Evolutionary conservation across 2,113 vertebrate species (phyloP), one percentile per base, ranked within the genome.

Genomic region (Motacilla tschutschensis): DNA sequence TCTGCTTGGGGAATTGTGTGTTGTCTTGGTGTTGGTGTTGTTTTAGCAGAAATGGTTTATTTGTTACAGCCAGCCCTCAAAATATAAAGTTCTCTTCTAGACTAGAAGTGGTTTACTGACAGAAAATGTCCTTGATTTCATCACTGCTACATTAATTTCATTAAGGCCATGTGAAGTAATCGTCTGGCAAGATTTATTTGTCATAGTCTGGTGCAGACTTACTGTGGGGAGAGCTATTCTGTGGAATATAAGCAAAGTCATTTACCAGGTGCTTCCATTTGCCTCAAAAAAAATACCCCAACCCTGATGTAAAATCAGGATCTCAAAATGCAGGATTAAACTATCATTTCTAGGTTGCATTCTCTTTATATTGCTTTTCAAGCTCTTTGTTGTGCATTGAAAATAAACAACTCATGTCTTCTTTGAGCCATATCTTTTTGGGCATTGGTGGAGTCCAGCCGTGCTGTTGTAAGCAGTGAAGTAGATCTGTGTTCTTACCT

Each of bases 111-210:
- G 53, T 29, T 80, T 91, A 51, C 28, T 66, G 74, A 63, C 19
- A 73, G 38, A 70, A 88, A 12, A 82, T 66, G 47, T 73, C 66
- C 63, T 89, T 95, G 73, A 35, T 60, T 84, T 84, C 75, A 41
- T 85, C 75, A 25, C 25, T 72, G 10, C 82, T 70, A 48, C 24
- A 17, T 66, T 76, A 74, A 72, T 91, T 93, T 89, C 36, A 46
- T 79, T 91, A 87, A 62, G 46, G 47, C 31, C 9, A 1, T 65
- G 21, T 78, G 63, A 87, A 69, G 59, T 92, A 69, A 89, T 91
- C 0, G 0, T 87, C 83, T 89, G 73, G 83, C 50, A 89, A 54
- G 73, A 62, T 74, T 33, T 89, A 41, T 83, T 74, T 80, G 36
- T 89, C 35, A 3, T 55, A 66, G 53, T 36, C 70, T 83, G 62